Base-by-base conservation (phyloP, 1,140 invertebrate species). In the Ditylenchus dipsaci region DNA sequence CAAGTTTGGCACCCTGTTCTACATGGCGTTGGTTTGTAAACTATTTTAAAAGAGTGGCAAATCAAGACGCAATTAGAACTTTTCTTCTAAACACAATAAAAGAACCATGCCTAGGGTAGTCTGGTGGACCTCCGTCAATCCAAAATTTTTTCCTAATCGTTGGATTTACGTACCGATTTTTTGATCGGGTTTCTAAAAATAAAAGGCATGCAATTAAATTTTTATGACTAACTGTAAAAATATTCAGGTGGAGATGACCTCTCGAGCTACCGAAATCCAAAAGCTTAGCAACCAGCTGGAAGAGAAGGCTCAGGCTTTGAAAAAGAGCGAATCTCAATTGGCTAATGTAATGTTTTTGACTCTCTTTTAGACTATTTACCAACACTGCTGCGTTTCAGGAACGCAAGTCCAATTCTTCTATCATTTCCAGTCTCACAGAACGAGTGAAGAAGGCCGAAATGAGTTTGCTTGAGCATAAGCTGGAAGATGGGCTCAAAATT, bases 291-390 rank as follows among this genome's bases (percentile, higher is more conserved):
- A 56, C 15, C 71, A 73, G 19, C 13, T 75, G 45, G 73, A 75
- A 9, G 73, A 75, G 63, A 75, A 75, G 74, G 59, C 73, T 3
- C 74, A 77, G 23, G 53, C 73, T 17, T 70, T 75, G 19, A 73
- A 74, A 13, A 75, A 75, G 47, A 70, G 45, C 42, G 73, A 75
- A 38, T 57, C 72, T 30, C 72, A 76, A 56, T 49, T 74, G 29
- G 75, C 72, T 19, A 74, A 77, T 64, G 72, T 74, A 71, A 77
- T 53, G 23, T 1, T 17, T 19, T 72, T 58, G n/a, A 42, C 21
- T 33, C 3, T 61, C n/a, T 30, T 21, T 7, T 53, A 53, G 49
- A 45, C 11, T 13, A 45, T 13, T 45, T 45, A 45, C n/a, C n/a
- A 45, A 13, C 11, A 13, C 11, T 45, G n/a, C n/a, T 45, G 11